Conservation (phyloP, 2,888 invertebrate species). For the Sarcophaga variegata region DNA sequence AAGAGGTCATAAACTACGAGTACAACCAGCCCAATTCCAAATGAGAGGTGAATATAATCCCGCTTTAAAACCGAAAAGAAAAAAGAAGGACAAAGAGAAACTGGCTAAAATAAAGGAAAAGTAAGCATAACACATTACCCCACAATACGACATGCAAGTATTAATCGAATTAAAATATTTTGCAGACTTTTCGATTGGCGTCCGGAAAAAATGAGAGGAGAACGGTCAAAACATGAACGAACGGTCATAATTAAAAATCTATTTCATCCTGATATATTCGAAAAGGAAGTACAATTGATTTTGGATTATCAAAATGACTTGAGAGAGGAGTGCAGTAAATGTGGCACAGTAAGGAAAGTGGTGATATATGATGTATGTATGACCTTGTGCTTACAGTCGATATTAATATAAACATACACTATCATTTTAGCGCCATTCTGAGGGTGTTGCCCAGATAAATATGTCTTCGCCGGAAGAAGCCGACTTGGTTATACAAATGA, state of each 20-base stretch:
- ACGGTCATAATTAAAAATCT: slow-evolving; percentile 96
- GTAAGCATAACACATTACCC: slow-evolving; percentile 80
- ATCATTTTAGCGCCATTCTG: slow-evolving; percentile 89
- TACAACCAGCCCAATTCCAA: slow-evolving; percentile 96
- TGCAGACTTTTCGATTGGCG: slow-evolving; percentile 95
- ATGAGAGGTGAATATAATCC: slow-evolving; percentile 98
- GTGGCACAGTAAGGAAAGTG: slow-evolving; percentile 95
- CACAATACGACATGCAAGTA: background rate
- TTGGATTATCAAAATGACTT: slow-evolving; percentile 96
- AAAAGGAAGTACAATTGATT: slow-evolving; percentile 93
- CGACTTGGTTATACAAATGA: slow-evolving; percentile 92
- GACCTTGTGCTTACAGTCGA: background rate
- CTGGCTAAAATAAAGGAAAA: slow-evolving; percentile 95
- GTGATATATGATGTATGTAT: slow-evolving; percentile 92
- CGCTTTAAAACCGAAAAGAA: slow-evolving; percentile 93
- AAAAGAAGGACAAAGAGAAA: slow-evolving; percentile 94
- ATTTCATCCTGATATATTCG: slow-evolving; percentile 94
- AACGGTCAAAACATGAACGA: slow-evolving; percentile 93
- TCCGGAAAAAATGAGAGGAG: slow-evolving; percentile 94
- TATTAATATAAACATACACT: background rate
- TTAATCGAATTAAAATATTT: slow-evolving; percentile 10
- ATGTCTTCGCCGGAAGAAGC: slow-evolving; percentile 96
- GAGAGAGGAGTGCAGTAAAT: slow-evolving; percentile 93
- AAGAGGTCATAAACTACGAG: slow-evolving; percentile 90
- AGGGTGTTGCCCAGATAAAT: slow-evolving; percentile 95